phyloP scores from a whole-genome alignment of 2,888 invertebrate species.

The Lydus trimaculatus region DNA sequence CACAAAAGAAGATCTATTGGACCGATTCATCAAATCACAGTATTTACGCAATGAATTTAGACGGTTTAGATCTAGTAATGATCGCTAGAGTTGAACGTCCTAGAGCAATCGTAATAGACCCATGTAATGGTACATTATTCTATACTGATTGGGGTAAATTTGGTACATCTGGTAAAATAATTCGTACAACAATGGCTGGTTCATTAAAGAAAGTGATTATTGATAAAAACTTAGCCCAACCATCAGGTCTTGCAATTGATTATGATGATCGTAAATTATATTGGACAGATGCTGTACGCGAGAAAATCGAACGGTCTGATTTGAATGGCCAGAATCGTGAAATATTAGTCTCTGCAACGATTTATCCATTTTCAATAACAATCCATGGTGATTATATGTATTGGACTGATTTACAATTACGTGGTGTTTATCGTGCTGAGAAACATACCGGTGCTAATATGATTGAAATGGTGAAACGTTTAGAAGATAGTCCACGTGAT shows the following conservation, averaged over 20 bases:
- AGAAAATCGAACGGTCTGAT: slow-evolving; percentile 93
- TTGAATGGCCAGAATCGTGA: slow-evolving; percentile 88
- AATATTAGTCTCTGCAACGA: slow-evolving; percentile 85
- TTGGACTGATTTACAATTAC: slow-evolving; percentile 93
- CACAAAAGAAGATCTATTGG: slow-evolving; percentile 97
- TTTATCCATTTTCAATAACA: slow-evolving; percentile 95
- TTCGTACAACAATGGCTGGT: slow-evolving; percentile 95
- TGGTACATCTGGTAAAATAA: slow-evolving; percentile 92
- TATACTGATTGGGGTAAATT: slow-evolving; percentile 97
- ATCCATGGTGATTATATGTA: slow-evolving; percentile 91
- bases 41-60: slow-evolving; percentile 93
- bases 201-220: slow-evolving; percentile 88
- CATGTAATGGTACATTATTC: slow-evolving; percentile 94
- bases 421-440: slow-evolving; percentile 95
- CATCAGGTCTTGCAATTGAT: slow-evolving; percentile 95
- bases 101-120: slow-evolving; percentile 94
- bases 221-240: slow-evolving; percentile 90
- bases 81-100: slow-evolving; percentile 93
- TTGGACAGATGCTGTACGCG: slow-evolving; percentile 97
- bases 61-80: slow-evolving; percentile 87
- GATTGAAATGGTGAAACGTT: slow-evolving; percentile 90
- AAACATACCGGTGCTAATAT: slow-evolving; percentile 96
- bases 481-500: slow-evolving; percentile 93
- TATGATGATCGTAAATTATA: slow-evolving; percentile 92
- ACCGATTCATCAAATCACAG: slow-evolving; percentile 95